These are phyloP conservation scores for Agapostemon virescens DNA, from an alignment of 2,888 invertebrate species.

Conservation along the genomic window DNA sequence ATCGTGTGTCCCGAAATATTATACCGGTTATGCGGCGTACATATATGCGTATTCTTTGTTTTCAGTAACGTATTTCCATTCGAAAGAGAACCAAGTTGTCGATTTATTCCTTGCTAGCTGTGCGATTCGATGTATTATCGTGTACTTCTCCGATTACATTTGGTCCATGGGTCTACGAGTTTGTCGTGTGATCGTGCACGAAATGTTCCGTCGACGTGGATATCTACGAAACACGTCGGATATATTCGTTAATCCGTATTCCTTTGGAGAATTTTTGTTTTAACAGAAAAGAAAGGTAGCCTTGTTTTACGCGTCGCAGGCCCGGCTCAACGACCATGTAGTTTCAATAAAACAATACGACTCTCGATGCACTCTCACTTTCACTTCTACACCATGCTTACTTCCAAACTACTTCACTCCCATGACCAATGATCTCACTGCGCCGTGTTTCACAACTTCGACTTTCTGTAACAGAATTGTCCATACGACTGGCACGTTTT, in stretches of 20 bases:
- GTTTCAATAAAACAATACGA: slow-evolving; percentile 1
- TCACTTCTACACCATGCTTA: slow-evolving; percentile 40
- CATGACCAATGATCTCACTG: slow-evolving; percentile 39
- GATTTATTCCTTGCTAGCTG: neutral
- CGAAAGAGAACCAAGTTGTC: neutral
- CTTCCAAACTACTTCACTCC: slow-evolving; percentile 37
- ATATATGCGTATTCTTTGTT: neutral
- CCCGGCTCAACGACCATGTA: neutral
- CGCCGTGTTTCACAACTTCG: slow-evolving; percentile 32
- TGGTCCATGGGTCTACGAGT: neutral
- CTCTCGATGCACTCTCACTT: slow-evolving; percentile 49
- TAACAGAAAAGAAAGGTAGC: neutral
- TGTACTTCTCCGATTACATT: neutral
- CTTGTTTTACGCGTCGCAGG: slow-evolving; percentile 13
- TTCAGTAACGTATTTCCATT: neutral
- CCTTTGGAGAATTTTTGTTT: neutral
- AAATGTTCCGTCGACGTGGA: neutral
- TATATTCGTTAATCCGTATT: neutral
- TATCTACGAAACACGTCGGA: neutral
- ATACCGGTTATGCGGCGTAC: slow-evolving; percentile 8
- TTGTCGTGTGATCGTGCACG: neutral
- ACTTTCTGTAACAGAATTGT: slow-evolving; percentile 29
- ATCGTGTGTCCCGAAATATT: slow-evolving; percentile 13
- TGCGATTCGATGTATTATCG: neutral
- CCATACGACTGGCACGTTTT: slow-evolving; percentile 32